These are phyloP conservation scores for Malurus splendens DNA, from an alignment of 2,797 vertebrate genomes.

Conservation along the genomic window DNA sequence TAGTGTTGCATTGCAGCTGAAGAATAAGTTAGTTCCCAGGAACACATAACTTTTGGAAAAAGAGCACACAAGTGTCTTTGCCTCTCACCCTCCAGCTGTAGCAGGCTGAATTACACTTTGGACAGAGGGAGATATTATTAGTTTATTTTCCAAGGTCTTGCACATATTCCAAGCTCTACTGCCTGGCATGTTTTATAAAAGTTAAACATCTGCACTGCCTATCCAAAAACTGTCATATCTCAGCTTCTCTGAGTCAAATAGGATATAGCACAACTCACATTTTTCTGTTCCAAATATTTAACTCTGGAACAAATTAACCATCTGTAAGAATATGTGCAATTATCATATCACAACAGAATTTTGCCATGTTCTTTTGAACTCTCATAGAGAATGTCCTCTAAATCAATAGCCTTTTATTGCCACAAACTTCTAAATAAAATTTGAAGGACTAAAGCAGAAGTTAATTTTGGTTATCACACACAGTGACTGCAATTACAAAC, in stretches of 20 bases:
- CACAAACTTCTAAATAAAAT: not conserved
- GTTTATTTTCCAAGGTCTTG: not conserved
- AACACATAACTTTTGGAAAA: not conserved
- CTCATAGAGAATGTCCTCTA: not conserved
- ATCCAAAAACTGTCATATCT: not conserved
- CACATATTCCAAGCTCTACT: not conserved
- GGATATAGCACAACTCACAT: not conserved
- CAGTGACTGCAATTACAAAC: not conserved
- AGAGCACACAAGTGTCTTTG: not conserved
- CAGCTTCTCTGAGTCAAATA: not conserved
- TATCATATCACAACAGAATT: not conserved
- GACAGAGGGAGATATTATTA: not conserved
- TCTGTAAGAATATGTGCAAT: not conserved
- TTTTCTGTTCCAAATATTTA: slow-evolving; percentile 9
- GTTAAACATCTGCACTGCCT: not conserved
- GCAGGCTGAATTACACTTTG: not conserved
- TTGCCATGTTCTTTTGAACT: not conserved
- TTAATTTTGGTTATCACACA: not conserved
- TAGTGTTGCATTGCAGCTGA: not conserved
- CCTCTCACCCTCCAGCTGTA: not conserved
- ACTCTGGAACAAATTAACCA: not conserved
- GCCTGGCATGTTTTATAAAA: not conserved
- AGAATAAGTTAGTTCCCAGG: not conserved
- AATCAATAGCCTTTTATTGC: not conserved
- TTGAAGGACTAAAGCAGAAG: not conserved